Percentiles rank a stretch among this genome's conserved stretches.
phyloP scores from a whole-genome alignment of 2,888 invertebrate species.

The Mimumesa dahlbomi region DNA sequence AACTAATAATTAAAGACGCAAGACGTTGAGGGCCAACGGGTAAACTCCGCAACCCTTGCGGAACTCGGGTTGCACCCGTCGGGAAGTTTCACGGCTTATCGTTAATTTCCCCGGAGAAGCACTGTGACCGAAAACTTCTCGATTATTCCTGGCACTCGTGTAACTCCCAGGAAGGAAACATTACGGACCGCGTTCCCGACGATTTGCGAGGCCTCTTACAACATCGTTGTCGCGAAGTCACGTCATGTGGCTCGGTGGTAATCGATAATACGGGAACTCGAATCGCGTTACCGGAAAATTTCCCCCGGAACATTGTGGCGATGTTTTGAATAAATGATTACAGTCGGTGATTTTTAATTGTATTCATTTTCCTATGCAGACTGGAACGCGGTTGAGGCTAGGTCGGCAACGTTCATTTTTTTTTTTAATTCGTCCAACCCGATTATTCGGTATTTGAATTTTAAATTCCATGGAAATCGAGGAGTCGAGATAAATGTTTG shows the following conservation, averaged over 20 bases:
- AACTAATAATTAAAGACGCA: constrained; percentile 52
- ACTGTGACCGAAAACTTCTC: constrained; percentile 54
- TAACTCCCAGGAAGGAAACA: constrained; percentile 25
- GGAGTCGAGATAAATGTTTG: too few relatives aligned
- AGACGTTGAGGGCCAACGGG: constrained; percentile 10
- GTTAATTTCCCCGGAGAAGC: constrained; percentile 61
- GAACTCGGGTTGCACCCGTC: constrained; percentile 26
- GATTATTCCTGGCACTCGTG: constrained; percentile 42
- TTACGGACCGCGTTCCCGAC: constrained; percentile 24
- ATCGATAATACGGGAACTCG: too few relatives aligned
- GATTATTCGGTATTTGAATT: too few relatives aligned
- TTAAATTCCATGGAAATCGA: too few relatives aligned
- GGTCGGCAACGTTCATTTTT: too few relatives aligned
- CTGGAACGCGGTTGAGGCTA: too few relatives aligned
- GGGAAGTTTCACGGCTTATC: constrained; percentile 53
- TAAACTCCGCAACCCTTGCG: background rate
- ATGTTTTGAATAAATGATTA: too few relatives aligned
- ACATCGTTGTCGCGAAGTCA: constrained; percentile 25
- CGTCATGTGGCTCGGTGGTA: constrained; percentile 25
- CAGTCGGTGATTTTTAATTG: too few relatives aligned
- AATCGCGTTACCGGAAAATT: too few relatives aligned
- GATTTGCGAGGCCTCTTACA: constrained; percentile 32
- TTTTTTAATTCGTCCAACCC: too few relatives aligned
- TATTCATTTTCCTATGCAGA: too few relatives aligned
- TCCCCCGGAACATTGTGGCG: too few relatives aligned